Percentiles rank a stretch among this genome's conserved stretches.
Evolutionary conservation across 2,113 vertebrate genomes (phyloP).

Genomic region (Vulpes vulpes): DNA sequence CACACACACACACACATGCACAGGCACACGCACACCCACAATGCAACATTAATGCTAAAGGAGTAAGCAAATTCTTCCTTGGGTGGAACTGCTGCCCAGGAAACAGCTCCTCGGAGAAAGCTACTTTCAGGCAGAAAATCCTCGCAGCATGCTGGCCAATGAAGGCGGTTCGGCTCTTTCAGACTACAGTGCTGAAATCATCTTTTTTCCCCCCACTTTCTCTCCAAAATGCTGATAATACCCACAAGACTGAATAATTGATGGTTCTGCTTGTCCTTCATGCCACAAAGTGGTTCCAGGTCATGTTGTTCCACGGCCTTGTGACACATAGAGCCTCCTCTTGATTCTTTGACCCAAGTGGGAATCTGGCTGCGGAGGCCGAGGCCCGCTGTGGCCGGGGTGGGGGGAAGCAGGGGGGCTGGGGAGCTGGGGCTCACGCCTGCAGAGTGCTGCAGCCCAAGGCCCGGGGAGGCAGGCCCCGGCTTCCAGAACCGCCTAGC

Average conservation of each 20-base stretch:
- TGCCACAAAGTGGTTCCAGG: background rate
- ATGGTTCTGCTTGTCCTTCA: conserved; percentile 3
- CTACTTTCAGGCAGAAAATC: conserved; percentile 55
- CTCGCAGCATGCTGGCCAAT: background rate
- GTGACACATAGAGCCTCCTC: background rate
- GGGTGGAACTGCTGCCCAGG: background rate
- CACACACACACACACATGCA: background rate
- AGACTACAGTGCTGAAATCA: background rate
- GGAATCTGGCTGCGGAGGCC: conserved; percentile 66
- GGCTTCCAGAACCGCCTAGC: background rate
- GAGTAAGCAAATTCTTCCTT: background rate
- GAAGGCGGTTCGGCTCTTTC: background rate
- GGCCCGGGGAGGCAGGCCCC: background rate
- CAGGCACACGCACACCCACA: background rate
- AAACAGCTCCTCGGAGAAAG: background rate
- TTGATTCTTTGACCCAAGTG: conserved; percentile 69
- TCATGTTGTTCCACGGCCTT: conserved; percentile 45
- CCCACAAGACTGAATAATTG: conserved; percentile 65
- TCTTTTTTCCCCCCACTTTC: background rate
- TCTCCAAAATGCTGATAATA: background rate
- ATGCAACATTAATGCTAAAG: background rate
- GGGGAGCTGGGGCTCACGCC: too few relatives aligned
- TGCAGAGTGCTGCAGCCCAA: rapidly evolving
- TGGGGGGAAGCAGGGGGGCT: background rate
- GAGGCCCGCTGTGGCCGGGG: conserved; percentile 59